These are phyloP conservation scores for Acheta domesticus DNA, from an alignment of 2,888 invertebrate species.

Conservation along the genomic window DNA sequence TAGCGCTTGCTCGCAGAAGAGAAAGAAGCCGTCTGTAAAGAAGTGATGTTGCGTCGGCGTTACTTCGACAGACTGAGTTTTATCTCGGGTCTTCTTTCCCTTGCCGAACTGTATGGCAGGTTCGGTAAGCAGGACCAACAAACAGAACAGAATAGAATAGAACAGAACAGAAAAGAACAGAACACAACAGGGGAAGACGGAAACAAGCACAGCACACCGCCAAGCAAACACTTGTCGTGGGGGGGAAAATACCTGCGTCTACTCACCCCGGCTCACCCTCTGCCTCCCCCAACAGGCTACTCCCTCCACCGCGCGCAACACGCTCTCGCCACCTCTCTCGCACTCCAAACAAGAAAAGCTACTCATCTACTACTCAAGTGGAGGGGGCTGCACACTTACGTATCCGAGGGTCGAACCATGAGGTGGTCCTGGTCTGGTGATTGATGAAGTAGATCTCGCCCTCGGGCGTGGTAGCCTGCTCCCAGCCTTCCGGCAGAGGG, in stretches of 20 bases:
- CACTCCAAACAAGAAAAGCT: background rate
- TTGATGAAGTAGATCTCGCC: slow-evolving; percentile 89
- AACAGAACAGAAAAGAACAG: background rate
- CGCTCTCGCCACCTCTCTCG: background rate
- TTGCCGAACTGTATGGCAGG: no score
- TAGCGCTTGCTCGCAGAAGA: no score
- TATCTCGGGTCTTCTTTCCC: no score
- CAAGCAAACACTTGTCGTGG: background rate
- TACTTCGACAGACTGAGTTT: no score
- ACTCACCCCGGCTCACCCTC: background rate
- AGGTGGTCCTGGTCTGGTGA: slow-evolving; percentile 89
- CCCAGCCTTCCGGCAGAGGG: slow-evolving; percentile 83
- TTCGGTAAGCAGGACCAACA: no score
- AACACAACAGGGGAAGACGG: background rate
- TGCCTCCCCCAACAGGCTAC: background rate
- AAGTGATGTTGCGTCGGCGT: no score
- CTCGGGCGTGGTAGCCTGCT: slow-evolving; percentile 78
- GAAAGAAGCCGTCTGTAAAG: no score
- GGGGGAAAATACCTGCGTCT: background rate
- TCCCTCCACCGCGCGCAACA: background rate
- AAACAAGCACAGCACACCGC: background rate
- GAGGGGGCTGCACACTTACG: slow-evolving; percentile 63
- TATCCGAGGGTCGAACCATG: slow-evolving; percentile 98
- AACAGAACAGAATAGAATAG: no score
- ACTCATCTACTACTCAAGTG: background rate